These are phyloP conservation scores for Gobio gobio DNA, from an alignment of 2,113 vertebrate species.

Conservation along the genomic window DNA sequence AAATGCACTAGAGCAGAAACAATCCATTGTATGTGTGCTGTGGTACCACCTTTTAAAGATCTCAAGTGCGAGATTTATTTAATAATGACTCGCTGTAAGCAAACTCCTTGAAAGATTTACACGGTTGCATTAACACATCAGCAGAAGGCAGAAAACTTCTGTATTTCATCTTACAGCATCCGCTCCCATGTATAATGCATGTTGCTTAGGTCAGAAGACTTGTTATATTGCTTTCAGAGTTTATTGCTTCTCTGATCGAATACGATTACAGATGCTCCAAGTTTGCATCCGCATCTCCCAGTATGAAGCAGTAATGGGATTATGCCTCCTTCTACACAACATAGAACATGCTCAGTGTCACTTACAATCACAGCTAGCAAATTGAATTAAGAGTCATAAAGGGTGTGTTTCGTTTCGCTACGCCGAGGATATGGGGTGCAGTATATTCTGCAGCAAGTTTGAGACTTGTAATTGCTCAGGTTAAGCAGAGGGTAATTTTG, in stretches of 20 bases:
- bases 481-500: conserved; percentile 31
- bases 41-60: background rate
- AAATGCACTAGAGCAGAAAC: conserved; percentile 1
- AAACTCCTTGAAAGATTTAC: conserved; percentile 26
- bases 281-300: conserved; percentile 9
- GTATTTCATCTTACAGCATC: conserved; percentile 13
- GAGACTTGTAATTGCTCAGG: conserved; percentile 22
- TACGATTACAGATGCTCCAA: conserved; percentile 2
- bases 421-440: background rate
- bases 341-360: conserved; percentile 8
- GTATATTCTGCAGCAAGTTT: background rate
- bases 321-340: background rate
- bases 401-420: conserved; percentile 11
- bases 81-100: background rate
- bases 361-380: conserved; percentile 23
- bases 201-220: background rate
- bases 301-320: conserved; percentile 1
- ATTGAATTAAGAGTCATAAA: conserved; percentile 39
- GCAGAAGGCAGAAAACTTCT: conserved; percentile 18
- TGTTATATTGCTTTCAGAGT: conserved; percentile 22
- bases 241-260: conserved; percentile 44
- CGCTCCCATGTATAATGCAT: conserved; percentile 23
- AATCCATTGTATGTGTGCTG: background rate
- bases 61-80: conserved; percentile 11
- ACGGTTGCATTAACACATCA: conserved; percentile 38